These are phyloP conservation scores for Apostichopus parvimensis DNA, from an alignment of 35 echinoderm and acorn worm genomes.

Conservation along the genomic window DNA sequence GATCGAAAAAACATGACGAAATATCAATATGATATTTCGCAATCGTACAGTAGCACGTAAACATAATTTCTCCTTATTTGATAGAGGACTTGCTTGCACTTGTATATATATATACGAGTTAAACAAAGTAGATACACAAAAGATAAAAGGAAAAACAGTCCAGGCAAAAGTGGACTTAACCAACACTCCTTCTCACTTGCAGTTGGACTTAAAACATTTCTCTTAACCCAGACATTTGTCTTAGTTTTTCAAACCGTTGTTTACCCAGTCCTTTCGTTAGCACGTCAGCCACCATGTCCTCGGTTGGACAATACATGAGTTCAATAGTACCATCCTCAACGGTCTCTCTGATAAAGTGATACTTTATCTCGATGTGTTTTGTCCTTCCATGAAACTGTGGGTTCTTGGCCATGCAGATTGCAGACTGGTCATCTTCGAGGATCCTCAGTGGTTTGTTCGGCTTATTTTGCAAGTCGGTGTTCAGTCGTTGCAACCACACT, in stretches of 20 bases:
- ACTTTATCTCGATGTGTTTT: slow-evolving; percentile 9
- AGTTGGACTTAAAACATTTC: too few relatives aligned
- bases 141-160: too few relatives aligned
- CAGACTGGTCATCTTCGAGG: not conserved
- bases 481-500: not conserved
- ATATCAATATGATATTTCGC: too few relatives aligned
- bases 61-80: too few relatives aligned
- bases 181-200: too few relatives aligned
- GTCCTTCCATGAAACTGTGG: not conserved
- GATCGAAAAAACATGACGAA: too few relatives aligned
- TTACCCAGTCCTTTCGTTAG: not conserved
- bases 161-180: too few relatives aligned
- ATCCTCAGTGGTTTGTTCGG: not conserved
- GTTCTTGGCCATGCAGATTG: not conserved
- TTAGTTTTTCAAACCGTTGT: not conserved
- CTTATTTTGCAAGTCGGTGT: not conserved
- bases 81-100: too few relatives aligned
- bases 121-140: too few relatives aligned
- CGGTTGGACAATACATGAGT: not conserved
- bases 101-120: too few relatives aligned
- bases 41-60: too few relatives aligned
- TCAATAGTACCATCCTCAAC: not conserved
- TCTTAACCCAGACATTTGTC: not conserved
- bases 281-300: not conserved
- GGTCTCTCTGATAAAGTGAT: slow-evolving; percentile 1